Evolutionary conservation across 2,113 vertebrate genomes (phyloP).

Genomic region (Siniperca chuatsi): DNA sequence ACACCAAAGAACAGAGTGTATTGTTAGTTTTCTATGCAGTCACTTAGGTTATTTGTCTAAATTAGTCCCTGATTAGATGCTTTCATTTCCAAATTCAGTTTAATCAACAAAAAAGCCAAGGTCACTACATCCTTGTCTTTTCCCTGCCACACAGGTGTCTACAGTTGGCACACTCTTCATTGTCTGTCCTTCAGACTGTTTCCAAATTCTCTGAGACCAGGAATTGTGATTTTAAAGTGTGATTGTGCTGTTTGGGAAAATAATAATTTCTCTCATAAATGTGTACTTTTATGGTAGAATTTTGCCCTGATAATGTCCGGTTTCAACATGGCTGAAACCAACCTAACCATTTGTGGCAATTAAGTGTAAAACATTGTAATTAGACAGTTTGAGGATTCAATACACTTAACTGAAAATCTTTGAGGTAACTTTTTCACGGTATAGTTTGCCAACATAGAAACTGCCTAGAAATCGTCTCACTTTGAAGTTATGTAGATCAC

Average conservation of each 20-base stretch:
- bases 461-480: slow-evolving; percentile 3
- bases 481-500: slow-evolving; percentile 51
- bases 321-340: background rate
- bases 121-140: slow-evolving; percentile 2
- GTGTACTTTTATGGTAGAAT: background rate
- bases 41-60: background rate
- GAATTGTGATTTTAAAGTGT: background rate
- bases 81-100: slow-evolving; percentile 9
- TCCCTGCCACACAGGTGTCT: background rate
- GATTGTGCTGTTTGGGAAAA: background rate
- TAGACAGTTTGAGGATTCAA: background rate
- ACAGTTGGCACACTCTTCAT: background rate
- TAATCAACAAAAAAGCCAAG: background rate
- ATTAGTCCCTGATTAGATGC: slow-evolving; percentile 1
- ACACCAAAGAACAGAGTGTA: background rate
- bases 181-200: slow-evolving; percentile 4
- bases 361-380: background rate
- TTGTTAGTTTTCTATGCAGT: background rate
- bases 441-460: slow-evolving; percentile 15
- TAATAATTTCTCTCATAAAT: background rate
- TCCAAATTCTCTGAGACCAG: background rate
- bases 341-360: background rate
- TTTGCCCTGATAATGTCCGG: background rate
- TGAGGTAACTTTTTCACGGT: background rate
- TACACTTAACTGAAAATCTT: background rate